phyloP scores from a whole-genome alignment of 2,797 vertebrate genomes.

The Cottoperca gobio region DNA sequence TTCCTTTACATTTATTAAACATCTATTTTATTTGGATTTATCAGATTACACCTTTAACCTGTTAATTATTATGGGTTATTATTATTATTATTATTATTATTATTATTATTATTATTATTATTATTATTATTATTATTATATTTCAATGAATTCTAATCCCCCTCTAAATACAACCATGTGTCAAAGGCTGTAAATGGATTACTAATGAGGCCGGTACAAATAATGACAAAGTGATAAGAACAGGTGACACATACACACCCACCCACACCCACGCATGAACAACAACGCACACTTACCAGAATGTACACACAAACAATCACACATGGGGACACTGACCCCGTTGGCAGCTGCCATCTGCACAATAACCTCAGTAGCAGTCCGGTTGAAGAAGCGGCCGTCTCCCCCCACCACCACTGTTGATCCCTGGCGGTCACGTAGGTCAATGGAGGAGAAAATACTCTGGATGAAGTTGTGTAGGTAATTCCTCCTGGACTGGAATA shows the following conservation, averaged over 20 bases:
- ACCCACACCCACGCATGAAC: not conserved
- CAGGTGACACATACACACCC: constrained; percentile 28
- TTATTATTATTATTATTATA: not conserved
- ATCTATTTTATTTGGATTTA: not conserved
- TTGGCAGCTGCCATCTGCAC: constrained; percentile 98
- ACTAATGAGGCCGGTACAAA: not conserved
- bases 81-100: not conserved
- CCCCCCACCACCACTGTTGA: constrained; percentile 95
- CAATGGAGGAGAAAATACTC: constrained; percentile 95
- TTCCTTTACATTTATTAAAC: not conserved
- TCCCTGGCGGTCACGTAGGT: constrained; percentile 95
- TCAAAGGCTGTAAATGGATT: not conserved
- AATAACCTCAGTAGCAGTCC: constrained; percentile 90
- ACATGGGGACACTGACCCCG: constrained; percentile 91
- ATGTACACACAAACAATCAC: constrained; percentile 35
- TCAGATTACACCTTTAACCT: not conserved
- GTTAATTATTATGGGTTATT: not conserved
- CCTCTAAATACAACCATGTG: not conserved
- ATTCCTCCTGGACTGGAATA: constrained; percentile 90
- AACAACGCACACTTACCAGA: constrained; percentile 9
- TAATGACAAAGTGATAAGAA: constrained; percentile 6
- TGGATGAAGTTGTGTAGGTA: constrained; percentile 98
- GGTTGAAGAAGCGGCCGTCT: constrained; percentile 96
- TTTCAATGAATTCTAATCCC: not conserved
- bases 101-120: not conserved